Conservation (phyloP, 64 coral and sea anemone species). For the Actinia equina region DNA sequence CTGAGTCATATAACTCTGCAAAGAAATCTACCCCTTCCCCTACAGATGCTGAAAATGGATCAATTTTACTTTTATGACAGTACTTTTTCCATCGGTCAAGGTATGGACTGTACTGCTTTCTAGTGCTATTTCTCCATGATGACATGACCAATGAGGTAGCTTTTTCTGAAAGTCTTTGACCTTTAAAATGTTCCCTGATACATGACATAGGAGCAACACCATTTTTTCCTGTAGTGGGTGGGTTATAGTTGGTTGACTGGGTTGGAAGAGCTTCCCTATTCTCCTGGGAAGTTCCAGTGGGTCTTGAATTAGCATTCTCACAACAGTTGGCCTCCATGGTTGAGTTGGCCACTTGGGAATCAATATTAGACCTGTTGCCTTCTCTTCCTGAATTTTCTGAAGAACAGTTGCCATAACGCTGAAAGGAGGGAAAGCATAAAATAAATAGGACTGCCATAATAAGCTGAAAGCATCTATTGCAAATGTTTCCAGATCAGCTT, state of each 20-base stretch:
- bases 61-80: constrained; percentile 34
- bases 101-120: constrained; percentile 35
- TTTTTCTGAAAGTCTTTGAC: constrained; percentile 42
- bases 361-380: constrained; percentile 41
- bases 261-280: constrained; percentile 15
- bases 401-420: constrained; percentile 25
- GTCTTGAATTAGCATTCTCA: constrained; percentile 33
- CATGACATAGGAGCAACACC: constrained; percentile 44
- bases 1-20: constrained; percentile 29
- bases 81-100: constrained; percentile 25
- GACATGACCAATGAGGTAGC: constrained; percentile 31
- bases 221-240: constrained; percentile 44
- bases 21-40: constrained; percentile 39
- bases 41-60: constrained; percentile 27
- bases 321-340: neutral
- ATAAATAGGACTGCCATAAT: constrained; percentile 3
- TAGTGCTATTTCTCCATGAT: constrained; percentile 29
- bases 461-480: neutral
- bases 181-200: constrained; percentile 42
- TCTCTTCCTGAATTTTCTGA: constrained; percentile 45
- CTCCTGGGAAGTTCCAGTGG: constrained; percentile 27
- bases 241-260: constrained; percentile 3
- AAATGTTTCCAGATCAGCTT: too few relatives aligned
- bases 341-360: constrained; percentile 54
- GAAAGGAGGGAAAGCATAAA: constrained; percentile 66